Evolutionary conservation across 1,140 invertebrate genomes (phyloP).

Genomic region (Cheumatopsyche charites): DNA sequence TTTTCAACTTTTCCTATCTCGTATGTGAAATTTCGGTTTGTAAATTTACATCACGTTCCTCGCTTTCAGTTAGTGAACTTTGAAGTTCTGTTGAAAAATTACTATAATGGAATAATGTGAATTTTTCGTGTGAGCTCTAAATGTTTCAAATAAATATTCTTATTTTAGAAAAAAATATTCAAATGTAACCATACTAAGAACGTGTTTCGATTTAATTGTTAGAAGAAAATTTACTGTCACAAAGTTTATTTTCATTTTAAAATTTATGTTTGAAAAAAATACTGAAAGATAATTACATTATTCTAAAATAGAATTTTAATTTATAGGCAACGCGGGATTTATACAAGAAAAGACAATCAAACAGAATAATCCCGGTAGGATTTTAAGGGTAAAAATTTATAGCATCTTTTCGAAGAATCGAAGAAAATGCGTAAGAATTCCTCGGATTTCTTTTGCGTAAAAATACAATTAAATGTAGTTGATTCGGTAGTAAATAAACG

Average conservation of each 20-base stretch:
- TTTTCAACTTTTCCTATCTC: not conserved
- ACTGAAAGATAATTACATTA: not conserved
- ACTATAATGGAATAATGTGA: slow-evolving; percentile 5
- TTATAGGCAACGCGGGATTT: slow-evolving; percentile 7
- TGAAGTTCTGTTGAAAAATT: slow-evolving; percentile 5
- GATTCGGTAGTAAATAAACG: too few species aligned
- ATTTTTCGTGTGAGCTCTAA: not conserved
- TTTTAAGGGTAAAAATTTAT: slow-evolving; percentile 24
- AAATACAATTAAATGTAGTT: too few species aligned
- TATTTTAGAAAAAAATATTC: too few species aligned
- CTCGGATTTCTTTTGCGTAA: too few species aligned
- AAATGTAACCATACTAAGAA: too few species aligned
- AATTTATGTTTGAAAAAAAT: too few species aligned
- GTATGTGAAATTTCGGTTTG: slow-evolving; percentile 11
- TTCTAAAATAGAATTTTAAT: slow-evolving; percentile 10
- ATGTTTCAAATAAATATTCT: too few species aligned
- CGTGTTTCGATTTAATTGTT: too few species aligned
- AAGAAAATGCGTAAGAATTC: not conserved
- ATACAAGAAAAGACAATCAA: slow-evolving; percentile 18
- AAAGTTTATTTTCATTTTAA: too few species aligned
- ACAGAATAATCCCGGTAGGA: slow-evolving; percentile 20
- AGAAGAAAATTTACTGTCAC: too few species aligned
- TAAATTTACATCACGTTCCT: slow-evolving; percentile 9
- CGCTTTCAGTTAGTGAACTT: slow-evolving; percentile 12
- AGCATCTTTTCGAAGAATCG: not conserved